Evolutionary conservation across 2,888 invertebrate genomes (phyloP).

Genomic region (Drosophila colorata): DNA sequence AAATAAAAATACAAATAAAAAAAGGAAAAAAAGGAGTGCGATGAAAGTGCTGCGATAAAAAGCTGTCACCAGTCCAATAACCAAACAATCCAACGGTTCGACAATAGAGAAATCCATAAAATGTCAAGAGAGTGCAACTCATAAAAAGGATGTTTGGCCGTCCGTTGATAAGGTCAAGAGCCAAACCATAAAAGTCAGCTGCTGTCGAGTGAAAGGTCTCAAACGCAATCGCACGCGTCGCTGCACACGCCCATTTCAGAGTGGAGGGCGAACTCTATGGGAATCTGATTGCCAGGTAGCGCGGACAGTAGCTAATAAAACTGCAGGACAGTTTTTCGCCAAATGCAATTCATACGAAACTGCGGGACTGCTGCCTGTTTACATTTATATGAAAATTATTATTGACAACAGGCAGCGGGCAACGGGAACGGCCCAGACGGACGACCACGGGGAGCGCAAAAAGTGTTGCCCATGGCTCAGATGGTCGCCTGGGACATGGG

Average conservation of each 20-base stretch:
- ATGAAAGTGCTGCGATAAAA: conserved; percentile 73
- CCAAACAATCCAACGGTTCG: conserved; percentile 11
- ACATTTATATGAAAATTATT: conserved; percentile 69
- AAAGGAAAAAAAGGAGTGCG: conserved; percentile 27
- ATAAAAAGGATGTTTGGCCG: conserved; percentile 56
- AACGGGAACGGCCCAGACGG: background rate
- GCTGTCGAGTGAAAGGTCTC: conserved; percentile 48
- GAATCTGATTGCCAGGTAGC: conserved; percentile 43
- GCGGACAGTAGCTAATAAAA: conserved; percentile 71
- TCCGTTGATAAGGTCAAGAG: conserved; percentile 74
- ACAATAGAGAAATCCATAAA: conserved; percentile 60
- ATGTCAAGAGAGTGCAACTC: conserved; percentile 67
- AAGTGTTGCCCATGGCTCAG: conserved; percentile 37
- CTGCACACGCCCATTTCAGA: conserved; percentile 52
- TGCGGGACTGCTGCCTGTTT: conserved; percentile 54
- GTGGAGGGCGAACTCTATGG: conserved; percentile 7
- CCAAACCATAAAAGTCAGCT: conserved; percentile 73
- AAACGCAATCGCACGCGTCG: conserved; percentile 59
- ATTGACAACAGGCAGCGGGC: conserved; percentile 41
- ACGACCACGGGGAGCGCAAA: conserved; percentile 44
- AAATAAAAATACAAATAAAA: background rate
- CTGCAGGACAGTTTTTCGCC: conserved; percentile 55
- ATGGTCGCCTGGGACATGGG: conserved; percentile 53
- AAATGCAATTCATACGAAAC: conserved; percentile 36
- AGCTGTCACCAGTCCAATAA: conserved; percentile 69